A percentile compares a stretch with the other conserved stretches of the same genome.
Evolutionary conservation across 2,797 vertebrate genomes (phyloP).

Genomic region (Megaceryle alcyon): DNA sequence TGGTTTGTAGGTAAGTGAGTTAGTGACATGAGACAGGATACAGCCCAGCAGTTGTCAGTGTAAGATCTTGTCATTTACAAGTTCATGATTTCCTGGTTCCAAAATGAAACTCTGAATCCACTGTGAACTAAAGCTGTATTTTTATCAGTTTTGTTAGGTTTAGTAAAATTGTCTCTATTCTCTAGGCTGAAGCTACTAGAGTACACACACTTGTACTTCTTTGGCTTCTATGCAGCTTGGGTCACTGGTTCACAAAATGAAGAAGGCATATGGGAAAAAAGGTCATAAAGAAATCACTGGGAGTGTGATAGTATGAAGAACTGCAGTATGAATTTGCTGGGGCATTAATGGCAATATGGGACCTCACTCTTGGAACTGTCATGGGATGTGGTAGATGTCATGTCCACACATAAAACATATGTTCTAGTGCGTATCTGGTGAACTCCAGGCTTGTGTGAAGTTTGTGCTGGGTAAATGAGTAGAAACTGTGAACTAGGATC

Average conservation of each 20-base stretch:
- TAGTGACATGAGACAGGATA: not conserved
- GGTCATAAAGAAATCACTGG: not conserved
- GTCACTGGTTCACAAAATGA: not conserved
- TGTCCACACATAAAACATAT: not conserved
- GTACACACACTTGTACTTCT: not conserved
- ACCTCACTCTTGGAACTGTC: not conserved
- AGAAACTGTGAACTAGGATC: not conserved
- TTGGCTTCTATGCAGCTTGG: not conserved
- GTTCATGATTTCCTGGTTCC: not conserved
- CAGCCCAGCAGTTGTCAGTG: not conserved
- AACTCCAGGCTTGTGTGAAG: not conserved
- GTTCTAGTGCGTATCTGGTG: not conserved
- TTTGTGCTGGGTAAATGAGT: not conserved
- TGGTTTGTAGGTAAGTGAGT: not conserved
- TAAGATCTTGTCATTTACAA: not conserved
- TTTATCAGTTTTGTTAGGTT: not conserved
- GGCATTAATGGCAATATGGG: not conserved
- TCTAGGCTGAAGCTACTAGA: not conserved
- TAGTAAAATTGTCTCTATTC: not conserved
- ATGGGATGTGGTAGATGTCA: not conserved
- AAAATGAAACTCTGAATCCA: not conserved
- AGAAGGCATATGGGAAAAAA: not conserved
- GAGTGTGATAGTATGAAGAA: not conserved
- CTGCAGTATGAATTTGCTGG: not conserved
- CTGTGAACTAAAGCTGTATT: not conserved